Conservation (phyloP, 2,888 invertebrate genomes). For the Nemotelus pantherinus region DNA sequence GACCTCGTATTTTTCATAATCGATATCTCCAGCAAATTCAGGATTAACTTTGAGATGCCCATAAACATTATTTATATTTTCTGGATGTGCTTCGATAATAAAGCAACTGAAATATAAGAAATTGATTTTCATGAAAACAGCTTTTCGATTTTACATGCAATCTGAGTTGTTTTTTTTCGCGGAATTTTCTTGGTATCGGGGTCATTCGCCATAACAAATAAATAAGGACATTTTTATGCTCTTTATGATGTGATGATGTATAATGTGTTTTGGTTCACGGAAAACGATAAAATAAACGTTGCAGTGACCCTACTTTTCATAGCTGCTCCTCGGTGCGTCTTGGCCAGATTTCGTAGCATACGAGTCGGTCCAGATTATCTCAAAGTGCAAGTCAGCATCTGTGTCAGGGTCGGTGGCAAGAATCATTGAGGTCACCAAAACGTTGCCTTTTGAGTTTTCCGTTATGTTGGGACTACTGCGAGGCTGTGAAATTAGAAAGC, state of each 20-base stretch:
- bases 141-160: not conserved
- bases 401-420: slow-evolving; percentile 71
- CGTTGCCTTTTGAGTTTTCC: slow-evolving; percentile 68
- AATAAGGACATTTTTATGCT: too few relatives aligned
- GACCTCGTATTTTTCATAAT: slow-evolving; percentile 71
- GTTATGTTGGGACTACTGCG: slow-evolving; percentile 66
- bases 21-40: slow-evolving; percentile 61
- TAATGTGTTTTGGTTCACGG: too few relatives aligned
- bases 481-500: slow-evolving; percentile 61
- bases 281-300: too few relatives aligned
- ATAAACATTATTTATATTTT: slow-evolving; percentile 51
- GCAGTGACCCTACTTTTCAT: slow-evolving; percentile 45
- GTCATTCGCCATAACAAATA: too few relatives aligned
- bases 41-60: slow-evolving; percentile 54
- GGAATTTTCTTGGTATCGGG: too few relatives aligned
- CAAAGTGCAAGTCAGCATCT: slow-evolving; percentile 68
- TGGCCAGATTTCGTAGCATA: slow-evolving; percentile 70
- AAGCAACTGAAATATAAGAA: slow-evolving; percentile 57
- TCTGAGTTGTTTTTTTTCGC: too few relatives aligned
- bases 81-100: slow-evolving; percentile 52
- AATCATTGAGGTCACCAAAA: slow-evolving; percentile 64
- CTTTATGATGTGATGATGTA: too few relatives aligned
- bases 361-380: slow-evolving; percentile 70
- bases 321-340: slow-evolving; percentile 49
- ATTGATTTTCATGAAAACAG: slow-evolving; percentile 20